Evolutionary conservation across 1,140 invertebrate species (phyloP), one percentile per base, ranked within the genome.

Genomic region (Tachypleus tridentatus): DNA sequence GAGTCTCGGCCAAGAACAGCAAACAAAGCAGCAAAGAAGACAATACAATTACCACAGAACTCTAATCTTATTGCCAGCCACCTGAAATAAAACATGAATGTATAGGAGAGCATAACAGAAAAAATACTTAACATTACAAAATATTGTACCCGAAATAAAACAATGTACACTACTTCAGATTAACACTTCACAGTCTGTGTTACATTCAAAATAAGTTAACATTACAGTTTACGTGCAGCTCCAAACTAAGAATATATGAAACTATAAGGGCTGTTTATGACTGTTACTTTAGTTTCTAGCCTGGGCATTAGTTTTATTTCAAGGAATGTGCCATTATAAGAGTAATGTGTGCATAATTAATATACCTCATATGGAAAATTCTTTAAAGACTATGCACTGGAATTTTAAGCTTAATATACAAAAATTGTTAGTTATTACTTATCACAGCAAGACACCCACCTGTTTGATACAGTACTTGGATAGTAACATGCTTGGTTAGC

Each of bases 21-120:
- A 76, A 97, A 93, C 29, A 95, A 72, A 3, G 91, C 86, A 59
- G 92, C 83, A 73, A 89, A 90, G 71, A 97, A 84, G 65, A 97
- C 91, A 29, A 29, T 89, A 57, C 90, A 77, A 78, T 94, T 94
- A 65, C 91, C 91, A 58, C 93, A 84, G 82, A 93, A 90, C 77
- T 97, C 93, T 63, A 97, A 79, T 52, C 93, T 80, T 4, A 97
- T 82, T 2, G 91, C 87, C 49, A 97, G 78, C 94, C 93, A 97
- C 8, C 73, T 65, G 11, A 56, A 69, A 52, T 10, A 60, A 51
- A 9, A 59, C 0, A 58, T 11, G 47, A 52, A 11, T 29, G 29
- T 29, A 29, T 47, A 84, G 83, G 77, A 91, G 93, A 4, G 89
- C 85, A 82, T 79, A 9, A 77, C 81, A 58, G 80, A 82, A 4